Evolutionary conservation across 2,113 vertebrate species (phyloP).

Genomic region (Gymnobelideus leadbeateri): DNA sequence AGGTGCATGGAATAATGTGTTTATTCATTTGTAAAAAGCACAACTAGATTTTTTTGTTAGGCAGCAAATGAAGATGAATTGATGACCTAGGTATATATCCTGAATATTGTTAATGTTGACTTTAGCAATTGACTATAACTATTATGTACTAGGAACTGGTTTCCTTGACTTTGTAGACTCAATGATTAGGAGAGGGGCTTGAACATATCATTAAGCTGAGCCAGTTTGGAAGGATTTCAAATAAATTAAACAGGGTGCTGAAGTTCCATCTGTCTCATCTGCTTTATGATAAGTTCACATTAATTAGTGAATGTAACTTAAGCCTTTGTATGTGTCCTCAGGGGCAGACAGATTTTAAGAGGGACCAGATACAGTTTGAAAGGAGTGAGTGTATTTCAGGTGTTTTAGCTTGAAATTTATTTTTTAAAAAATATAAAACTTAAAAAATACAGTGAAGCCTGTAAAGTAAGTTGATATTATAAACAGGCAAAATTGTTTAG

Average conservation of each 20-base stretch:
- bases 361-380: conserved; percentile 79
- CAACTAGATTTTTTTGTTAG: conserved; percentile 73
- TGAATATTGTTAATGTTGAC: conserved; percentile 70
- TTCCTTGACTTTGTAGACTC: conserved; percentile 78
- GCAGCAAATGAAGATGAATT: conserved; percentile 19
- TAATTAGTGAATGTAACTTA: conserved; percentile 73
- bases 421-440: conserved; percentile 75
- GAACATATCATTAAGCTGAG: conserved; percentile 72
- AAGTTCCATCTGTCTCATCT: conserved; percentile 74
- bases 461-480: conserved; percentile 64
- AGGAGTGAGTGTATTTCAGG: conserved; percentile 77
- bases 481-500: conserved; percentile 63
- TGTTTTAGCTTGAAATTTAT: conserved; percentile 81
- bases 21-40: conserved; percentile 75
- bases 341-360: conserved; percentile 72
- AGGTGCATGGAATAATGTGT: conserved; percentile 38
- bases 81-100: conserved; percentile 63
- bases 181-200: conserved; percentile 69
- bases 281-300: conserved; percentile 73
- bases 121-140: conserved; percentile 73
- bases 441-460: conserved; percentile 69
- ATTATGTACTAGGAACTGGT: conserved; percentile 67
- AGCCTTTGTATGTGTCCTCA: conserved; percentile 74
- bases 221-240: conserved; percentile 79
- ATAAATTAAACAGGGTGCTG: conserved; percentile 80